Conservation (phyloP, 1,140 invertebrate species). For the Ceratina australensis region DNA sequence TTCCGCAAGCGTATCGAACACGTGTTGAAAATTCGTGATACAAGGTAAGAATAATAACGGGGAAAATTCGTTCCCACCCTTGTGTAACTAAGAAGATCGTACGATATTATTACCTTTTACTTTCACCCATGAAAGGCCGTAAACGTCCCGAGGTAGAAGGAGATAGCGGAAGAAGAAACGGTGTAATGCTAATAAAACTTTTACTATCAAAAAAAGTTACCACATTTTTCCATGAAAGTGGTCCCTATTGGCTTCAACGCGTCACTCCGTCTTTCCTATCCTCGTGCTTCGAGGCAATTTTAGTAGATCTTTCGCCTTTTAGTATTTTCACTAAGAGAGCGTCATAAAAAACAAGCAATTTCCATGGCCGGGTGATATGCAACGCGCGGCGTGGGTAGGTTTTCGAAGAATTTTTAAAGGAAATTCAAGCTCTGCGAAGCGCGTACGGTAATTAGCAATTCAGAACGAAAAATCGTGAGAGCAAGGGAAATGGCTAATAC, state of each 20-base stretch:
- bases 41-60: not conserved
- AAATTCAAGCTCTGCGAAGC: no score
- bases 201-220: constrained; percentile 14
- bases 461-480: no score
- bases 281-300: not conserved
- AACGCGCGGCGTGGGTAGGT: no score
- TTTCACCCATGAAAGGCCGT: not conserved
- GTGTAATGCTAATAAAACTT: not conserved
- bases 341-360: no score
- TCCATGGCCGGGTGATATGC: no score
- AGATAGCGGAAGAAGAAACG: not conserved
- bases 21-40: not conserved
- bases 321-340: no score
- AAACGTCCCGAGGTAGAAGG: not conserved
- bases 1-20: not conserved
- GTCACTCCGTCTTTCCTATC: not conserved
- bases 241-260: not conserved
- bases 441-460: no score
- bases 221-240: not conserved
- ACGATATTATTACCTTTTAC: not conserved
- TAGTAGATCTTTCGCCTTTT: not conserved
- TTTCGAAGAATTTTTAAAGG: no score
- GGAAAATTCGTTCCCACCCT: not conserved
- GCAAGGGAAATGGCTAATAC: no score
- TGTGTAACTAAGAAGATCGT: not conserved